phyloP scores from a whole-genome alignment of 2,113 vertebrate species.

The Holacanthus passer region DNA sequence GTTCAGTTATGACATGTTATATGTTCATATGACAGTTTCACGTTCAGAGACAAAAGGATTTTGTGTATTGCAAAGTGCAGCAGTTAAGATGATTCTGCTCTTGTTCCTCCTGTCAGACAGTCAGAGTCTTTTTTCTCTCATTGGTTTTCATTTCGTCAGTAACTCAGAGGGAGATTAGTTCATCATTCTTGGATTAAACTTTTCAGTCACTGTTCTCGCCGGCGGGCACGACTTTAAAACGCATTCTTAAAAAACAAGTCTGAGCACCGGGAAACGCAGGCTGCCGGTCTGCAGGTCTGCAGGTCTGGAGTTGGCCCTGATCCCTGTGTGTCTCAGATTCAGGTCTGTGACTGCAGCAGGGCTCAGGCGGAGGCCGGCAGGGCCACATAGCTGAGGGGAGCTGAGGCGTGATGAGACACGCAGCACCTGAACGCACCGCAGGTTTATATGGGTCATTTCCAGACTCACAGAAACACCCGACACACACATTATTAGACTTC shows the following conservation, averaged over 20 bases:
- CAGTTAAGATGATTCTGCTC: too few relatives aligned
- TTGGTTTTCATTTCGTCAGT: not conserved
- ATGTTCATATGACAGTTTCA: too few relatives aligned
- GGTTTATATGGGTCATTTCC: constrained; percentile 39
- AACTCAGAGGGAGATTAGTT: not conserved
- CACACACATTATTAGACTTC: not conserved
- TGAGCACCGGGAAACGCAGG: not conserved
- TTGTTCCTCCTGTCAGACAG: too few relatives aligned
- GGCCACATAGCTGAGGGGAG: constrained; percentile 52
- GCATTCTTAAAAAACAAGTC: not conserved
- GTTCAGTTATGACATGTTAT: too few relatives aligned
- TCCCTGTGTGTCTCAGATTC: not conserved
- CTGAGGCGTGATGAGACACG: constrained; percentile 63
- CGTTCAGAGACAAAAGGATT: too few relatives aligned
- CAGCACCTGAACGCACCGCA: constrained; percentile 34
- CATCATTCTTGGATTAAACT: not conserved
- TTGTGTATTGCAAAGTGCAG: too few relatives aligned
- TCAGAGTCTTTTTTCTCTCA: too few relatives aligned
- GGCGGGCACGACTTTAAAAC: not conserved
- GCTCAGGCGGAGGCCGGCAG: constrained; percentile 35
- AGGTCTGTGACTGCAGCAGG: constrained; percentile 10
- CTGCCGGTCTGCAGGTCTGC: not conserved
- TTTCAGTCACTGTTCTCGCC: not conserved
- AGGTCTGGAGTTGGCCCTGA: not conserved
- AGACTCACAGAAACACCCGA: not conserved